Evolutionary conservation across 2,888 invertebrate genomes (phyloP), one percentile per base, ranked within the genome.

Genomic region (Drosophila conformis): DNA sequence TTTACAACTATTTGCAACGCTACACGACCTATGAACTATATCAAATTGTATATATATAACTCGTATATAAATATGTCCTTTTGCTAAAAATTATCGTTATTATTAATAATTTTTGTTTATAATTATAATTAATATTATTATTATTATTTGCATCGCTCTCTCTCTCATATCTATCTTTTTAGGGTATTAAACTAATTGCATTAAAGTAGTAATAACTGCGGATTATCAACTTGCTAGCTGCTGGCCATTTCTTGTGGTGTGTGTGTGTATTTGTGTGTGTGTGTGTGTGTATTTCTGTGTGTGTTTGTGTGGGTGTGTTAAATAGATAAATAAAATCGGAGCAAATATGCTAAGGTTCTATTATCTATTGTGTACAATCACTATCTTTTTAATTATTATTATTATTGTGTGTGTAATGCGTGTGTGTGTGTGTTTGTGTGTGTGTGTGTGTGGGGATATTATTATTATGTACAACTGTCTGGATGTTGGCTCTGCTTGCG

Each of bases 401-500:
- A 70, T 82, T 78, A 71, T 74, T 40, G 73, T 72, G 76, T 80
- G 49, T 71, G 48, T 25, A 46, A 56, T 69, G 63, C 60, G 49
- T 69, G 54, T 73, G 68, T 87, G 52, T 71, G 25, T 27, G 21
- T 27, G 10, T 35, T 13, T 66, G 51, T 78, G 59, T 80, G 49
- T 71, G 48, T 25, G 1, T 25, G 25, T 27, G 25, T 27, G 18
- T 36, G 15, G 58, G 51, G 63, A 62, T 80, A 25, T 46, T 78
- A 75, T 91, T 93, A 93, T 93, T 93, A 93, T 93, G 93, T 93
- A 93, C 93, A 93, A 92, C 92, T 93, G 91, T 93, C 93, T 77
- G 96, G 96, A 94, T 96, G 96, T 92, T 96, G 96, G 93, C 96
- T 96, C 92, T 96, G 95, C 90, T 93, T 93, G 88, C 93, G 92